Conservation (phyloP, 2,888 invertebrate species). For the Heliconius ismenius region DNA sequence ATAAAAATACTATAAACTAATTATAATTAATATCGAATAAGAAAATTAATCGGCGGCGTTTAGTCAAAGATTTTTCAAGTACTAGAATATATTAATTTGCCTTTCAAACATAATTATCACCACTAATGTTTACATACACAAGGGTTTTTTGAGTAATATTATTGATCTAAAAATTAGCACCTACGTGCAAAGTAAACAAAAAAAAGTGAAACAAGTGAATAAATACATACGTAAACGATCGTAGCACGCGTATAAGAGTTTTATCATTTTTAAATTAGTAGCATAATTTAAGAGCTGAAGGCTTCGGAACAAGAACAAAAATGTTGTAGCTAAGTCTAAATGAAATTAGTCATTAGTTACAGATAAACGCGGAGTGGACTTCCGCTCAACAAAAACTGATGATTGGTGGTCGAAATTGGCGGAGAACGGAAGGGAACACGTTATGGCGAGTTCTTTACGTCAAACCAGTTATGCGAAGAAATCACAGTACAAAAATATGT, state of each 20-base stretch:
- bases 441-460: too few species aligned
- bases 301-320: not conserved
- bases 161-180: conserved; percentile 3
- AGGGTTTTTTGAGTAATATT: not conserved
- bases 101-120: not conserved
- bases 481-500: too few species aligned
- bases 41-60: not conserved
- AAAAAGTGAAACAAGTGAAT: not conserved
- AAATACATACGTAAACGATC: not conserved
- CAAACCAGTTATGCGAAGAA: too few species aligned
- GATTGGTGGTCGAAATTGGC: too few species aligned
- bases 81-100: not conserved
- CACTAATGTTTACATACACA: not conserved
- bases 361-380: too few species aligned
- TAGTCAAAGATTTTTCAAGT: too few species aligned
- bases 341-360: too few species aligned
- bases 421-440: too few species aligned
- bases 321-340: too few species aligned
- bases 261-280: not conserved
- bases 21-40: too few species aligned
- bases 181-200: not conserved
- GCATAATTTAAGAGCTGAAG: not conserved
- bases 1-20: not conserved
- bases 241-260: not conserved
- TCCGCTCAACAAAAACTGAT: too few species aligned